Evolutionary conservation across 1,140 invertebrate species (phyloP), one percentile per base, ranked within the genome.

Genomic region (Meteorus sp.): DNA sequence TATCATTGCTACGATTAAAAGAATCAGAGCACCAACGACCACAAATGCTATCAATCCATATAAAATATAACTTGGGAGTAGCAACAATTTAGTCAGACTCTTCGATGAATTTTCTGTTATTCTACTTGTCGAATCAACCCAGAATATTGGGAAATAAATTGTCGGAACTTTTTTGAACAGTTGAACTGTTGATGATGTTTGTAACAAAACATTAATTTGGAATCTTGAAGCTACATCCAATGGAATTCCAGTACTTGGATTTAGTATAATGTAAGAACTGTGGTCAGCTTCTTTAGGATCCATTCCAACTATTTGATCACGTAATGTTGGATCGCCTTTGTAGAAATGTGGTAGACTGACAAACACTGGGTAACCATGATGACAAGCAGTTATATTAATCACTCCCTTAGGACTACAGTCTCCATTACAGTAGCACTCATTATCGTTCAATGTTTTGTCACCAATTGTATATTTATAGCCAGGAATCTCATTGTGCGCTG

Each of bases 191-290:
- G 79, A 69, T 51, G 82, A 85, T 27, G 88, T 85, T 60, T 89
- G 85, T 1, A 92, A 71, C 53, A 90, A 79, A 61, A 92, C 82
- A 69, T 93, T 93, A 23, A 91, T 79, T 78, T 93, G 91, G 57
- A 93, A 85, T 59, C 87, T 81, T 0, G 87, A 89, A 0, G 85
- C 81, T 0, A 92, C 89, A 43, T 90, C 85, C 5, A 92, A 61
- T 1, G 89, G 88, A 37, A 92, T 83, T 13, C 89, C 90, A 11
- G 86, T 83, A 52, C 75, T 85, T 87, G 86, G 86, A 71, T 89
- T 87, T 3, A 88, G 61, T 29, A 81, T 82, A 33, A 89, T 76
- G 54, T 76, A 80, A 56, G 87, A 86, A 56, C 80, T 74, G 65
- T 89, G 86, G 29, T 81, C 72, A 0, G 82, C 70, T 8, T 81